These are phyloP conservation scores for Talpa occidentalis DNA, from an alignment of 2,113 vertebrate species.

Conservation along the genomic window DNA sequence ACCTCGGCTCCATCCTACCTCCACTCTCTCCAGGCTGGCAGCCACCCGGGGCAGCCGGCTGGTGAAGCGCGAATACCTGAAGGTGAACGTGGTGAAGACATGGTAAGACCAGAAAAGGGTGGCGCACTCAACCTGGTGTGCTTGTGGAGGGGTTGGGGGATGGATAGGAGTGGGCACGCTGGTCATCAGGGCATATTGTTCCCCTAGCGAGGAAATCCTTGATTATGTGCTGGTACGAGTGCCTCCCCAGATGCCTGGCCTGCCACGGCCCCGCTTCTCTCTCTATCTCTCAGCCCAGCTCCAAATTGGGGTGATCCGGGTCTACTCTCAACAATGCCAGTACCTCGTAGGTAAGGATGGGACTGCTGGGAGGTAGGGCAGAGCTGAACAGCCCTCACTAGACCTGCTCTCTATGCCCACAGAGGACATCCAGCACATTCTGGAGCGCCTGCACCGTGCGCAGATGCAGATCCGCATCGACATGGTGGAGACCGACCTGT, in stretches of 20 bases:
- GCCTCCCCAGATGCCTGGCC: constrained; percentile 80
- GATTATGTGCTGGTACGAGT: constrained; percentile 88
- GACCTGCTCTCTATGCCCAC: too few relatives aligned
- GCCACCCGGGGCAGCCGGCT: constrained; percentile 89
- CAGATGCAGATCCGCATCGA: constrained; percentile 85
- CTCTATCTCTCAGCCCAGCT: constrained; percentile 94
- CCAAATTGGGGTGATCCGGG: constrained; percentile 90
- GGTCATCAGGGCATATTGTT: not conserved
- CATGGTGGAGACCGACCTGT: constrained; percentile 87
- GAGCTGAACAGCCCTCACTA: not conserved
- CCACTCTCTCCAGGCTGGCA: constrained; percentile 87
- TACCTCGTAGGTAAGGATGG: constrained; percentile 88
- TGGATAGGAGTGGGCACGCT: not conserved
- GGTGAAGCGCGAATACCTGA: constrained; percentile 89
- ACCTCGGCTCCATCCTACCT: too few relatives aligned
- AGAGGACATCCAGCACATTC: constrained; percentile 85
- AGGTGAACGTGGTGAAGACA: constrained; percentile 89
- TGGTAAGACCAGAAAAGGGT: constrained; percentile 86
- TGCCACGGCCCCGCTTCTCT: constrained; percentile 91
- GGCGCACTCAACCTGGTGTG: not conserved
- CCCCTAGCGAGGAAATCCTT: constrained; percentile 89
- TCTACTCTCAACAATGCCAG: constrained; percentile 91
- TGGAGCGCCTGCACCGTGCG: constrained; percentile 84
- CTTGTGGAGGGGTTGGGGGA: not conserved
- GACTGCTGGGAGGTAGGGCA: not conserved